phyloP scores from a whole-genome alignment of 2,888 invertebrate genomes.

The Lottia scabra region DNA sequence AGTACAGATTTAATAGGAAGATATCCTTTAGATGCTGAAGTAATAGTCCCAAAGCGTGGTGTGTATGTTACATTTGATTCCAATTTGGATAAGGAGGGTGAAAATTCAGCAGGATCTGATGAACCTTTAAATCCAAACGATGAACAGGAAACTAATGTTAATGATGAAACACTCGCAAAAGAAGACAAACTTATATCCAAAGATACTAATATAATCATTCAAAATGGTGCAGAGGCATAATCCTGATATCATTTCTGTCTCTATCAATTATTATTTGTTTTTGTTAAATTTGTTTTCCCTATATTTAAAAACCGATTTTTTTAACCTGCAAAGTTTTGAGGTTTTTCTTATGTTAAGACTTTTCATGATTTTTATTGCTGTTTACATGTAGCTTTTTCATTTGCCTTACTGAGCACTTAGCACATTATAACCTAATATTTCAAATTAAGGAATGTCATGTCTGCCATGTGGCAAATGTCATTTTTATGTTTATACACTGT shows the following conservation, averaged over 20 bases:
- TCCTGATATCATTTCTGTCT: too few relatives aligned
- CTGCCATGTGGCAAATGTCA: too few relatives aligned
- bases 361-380: too few relatives aligned
- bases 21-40: slow-evolving; percentile 2
- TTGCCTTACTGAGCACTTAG: too few relatives aligned
- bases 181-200: neutral
- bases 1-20: slow-evolving; percentile 25
- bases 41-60: slow-evolving; percentile 11
- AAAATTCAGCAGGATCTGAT: neutral
- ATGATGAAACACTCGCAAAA: neutral
- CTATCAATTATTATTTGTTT: neutral
- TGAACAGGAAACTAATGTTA: neutral
- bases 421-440: too few relatives aligned
- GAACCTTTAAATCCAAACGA: neutral
- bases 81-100: neutral
- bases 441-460: too few relatives aligned
- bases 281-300: neutral
- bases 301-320: neutral
- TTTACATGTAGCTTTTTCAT: too few relatives aligned
- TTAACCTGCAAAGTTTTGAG: neutral
- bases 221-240: slow-evolving; percentile 3
- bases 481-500: too few relatives aligned
- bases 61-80: slow-evolving; percentile 22
- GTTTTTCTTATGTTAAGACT: too few relatives aligned
- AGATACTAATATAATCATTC: neutral